Percentiles rank a stretch among this genome's conserved stretches.
These are phyloP conservation scores for Sander lucioperca DNA, from an alignment of 2,113 vertebrate species.

Conservation along the genomic window DNA sequence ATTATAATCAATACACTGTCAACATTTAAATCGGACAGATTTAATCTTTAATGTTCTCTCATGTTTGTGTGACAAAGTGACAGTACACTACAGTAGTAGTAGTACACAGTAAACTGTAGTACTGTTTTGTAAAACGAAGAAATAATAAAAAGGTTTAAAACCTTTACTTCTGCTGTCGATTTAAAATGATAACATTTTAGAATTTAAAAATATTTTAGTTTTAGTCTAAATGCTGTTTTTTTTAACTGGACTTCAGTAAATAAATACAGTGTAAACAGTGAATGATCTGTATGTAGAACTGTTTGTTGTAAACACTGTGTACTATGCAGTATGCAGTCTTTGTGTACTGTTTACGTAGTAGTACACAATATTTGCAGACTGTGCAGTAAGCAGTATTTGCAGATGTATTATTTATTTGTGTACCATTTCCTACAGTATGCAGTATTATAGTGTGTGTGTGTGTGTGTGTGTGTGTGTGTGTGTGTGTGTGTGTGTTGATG, in stretches of 20 bases:
- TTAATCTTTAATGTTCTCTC: background rate
- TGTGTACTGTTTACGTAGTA: background rate
- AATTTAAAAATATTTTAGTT: no score
- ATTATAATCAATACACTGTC: no score
- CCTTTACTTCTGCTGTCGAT: no score
- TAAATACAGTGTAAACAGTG: background rate
- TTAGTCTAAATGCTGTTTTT: no score
- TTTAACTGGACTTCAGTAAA: background rate
- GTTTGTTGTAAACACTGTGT: background rate
- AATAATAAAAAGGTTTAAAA: no score
- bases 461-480: slow-evolving; percentile 16
- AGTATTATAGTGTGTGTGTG: background rate
- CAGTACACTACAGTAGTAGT: background rate
- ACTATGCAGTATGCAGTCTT: background rate
- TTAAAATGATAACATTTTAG: no score
- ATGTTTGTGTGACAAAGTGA: background rate
- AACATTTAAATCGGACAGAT: background rate
- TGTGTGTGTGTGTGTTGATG: slow-evolving; percentile 29
- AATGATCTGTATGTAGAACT: background rate
- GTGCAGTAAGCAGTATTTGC: background rate
- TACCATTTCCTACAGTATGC: background rate
- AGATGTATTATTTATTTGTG: background rate
- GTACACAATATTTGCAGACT: background rate
- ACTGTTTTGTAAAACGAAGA: no score
- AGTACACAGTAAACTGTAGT: no score